These are phyloP conservation scores for Dysmachus trigonus DNA, from an alignment of 2,888 invertebrate genomes.

Conservation along the genomic window DNA sequence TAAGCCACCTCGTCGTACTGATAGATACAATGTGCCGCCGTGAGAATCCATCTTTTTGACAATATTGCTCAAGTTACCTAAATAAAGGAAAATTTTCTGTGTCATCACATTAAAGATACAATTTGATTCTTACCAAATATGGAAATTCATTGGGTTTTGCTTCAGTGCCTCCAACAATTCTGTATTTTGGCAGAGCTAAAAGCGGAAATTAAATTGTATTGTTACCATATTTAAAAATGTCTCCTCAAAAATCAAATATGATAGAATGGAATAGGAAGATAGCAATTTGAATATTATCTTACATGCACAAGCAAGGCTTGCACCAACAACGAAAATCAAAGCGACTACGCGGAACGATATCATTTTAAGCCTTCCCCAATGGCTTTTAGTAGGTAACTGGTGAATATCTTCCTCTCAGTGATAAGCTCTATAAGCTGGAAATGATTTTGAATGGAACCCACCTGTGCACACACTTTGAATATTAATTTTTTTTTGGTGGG, in stretches of 20 bases:
- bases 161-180: slow-evolving; percentile 23
- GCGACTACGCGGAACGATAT: neutral
- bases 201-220: neutral
- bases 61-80: slow-evolving; percentile 12
- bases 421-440: neutral
- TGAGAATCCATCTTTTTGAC: slow-evolving; percentile 14
- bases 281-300: neutral
- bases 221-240: neutral
- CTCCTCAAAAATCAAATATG: neutral
- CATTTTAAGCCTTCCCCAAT: neutral
- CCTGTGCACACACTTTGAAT: no score
- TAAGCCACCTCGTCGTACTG: neutral
- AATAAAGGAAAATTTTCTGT: neutral
- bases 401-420: neutral
- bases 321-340: neutral
- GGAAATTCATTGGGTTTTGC: slow-evolving; percentile 28
- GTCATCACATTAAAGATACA: neutral
- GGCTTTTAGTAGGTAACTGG: neutral
- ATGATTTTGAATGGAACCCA: no score
- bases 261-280: neutral
- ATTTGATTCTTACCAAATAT: neutral
- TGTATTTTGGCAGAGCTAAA: neutral
- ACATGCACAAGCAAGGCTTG: neutral
- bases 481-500: no score
- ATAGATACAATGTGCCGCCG: slow-evolving; percentile 35